Evolutionary conservation across 2,888 invertebrate genomes (phyloP), one percentile per base, ranked within the genome.

Genomic region (Meteorus colon): DNA sequence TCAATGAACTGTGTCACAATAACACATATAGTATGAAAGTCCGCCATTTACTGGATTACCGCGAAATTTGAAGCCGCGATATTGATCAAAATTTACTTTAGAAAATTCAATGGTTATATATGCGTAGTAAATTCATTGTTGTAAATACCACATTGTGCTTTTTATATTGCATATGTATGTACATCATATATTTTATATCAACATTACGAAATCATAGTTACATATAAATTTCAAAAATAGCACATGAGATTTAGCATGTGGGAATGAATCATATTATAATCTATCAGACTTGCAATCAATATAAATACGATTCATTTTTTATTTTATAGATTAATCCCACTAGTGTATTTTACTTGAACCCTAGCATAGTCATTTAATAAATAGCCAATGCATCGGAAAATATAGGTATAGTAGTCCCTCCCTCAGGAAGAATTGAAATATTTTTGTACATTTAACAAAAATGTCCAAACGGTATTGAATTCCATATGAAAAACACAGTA

Each of bases 181-280:
- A 37, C 41, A n/a, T 74, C 59, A 29, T 72, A 66, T 72, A 73
- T 77, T 19, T 70, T 67, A 55, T 62, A 72, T 77, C 69, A 24
- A 24, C 24, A 73, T 69, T 51, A n/a, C 37, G 73, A 76, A 69
- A 74, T 74, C 59, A 75, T 75, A 75, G 65, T 74, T 78, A 78
- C 74, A 79, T 78, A 78, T 77, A 78, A 78, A 75, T 78, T 62
- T 78, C 65, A 79, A 79, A 78, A 79, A 75, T 78, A 78, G 75
- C 76, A 78, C 78, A 78, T 68, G 63, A 65, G 34, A 41, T 59
- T 41, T 62, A 66, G 66, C 67, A 45, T 66, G 12, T 37, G 60
- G 45, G 16, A 45, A 66, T 55, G 48, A 55, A 66, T 66, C 59
- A 63, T 68, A 34, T 69, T 73, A 51, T 41, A 5, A 19, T 60